phyloP scores from a whole-genome alignment of 30 jellyfish, hydroid and myxozoan species.

The Turritopsis dohrnii region DNA sequence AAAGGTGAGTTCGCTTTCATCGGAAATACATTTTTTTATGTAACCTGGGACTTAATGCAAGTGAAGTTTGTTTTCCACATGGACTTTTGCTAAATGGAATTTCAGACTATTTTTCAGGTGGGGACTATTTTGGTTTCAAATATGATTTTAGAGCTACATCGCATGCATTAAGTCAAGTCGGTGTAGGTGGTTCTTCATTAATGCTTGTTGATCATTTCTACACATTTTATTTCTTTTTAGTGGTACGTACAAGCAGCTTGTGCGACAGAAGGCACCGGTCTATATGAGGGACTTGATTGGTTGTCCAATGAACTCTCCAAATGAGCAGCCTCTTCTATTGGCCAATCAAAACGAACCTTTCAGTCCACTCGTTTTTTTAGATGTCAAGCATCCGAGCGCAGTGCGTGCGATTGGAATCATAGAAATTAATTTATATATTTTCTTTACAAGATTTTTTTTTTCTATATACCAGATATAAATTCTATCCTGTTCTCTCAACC shows the following conservation, averaged over 20 bases:
- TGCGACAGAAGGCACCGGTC: slow-evolving; percentile 97
- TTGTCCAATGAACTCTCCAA: slow-evolving; percentile 79
- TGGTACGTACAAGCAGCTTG: slow-evolving; percentile 98
- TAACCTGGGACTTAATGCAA: too few relatives aligned
- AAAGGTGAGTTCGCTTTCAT: slow-evolving; percentile 31
- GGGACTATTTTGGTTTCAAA: too few relatives aligned
- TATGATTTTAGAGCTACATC: too few relatives aligned
- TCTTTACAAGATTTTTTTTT: background rate
- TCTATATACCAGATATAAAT: background rate
- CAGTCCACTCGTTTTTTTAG: background rate
- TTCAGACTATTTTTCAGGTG: too few relatives aligned
- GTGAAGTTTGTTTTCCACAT: background rate
- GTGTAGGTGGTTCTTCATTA: background rate
- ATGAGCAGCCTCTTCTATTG: background rate
- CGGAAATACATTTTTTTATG: too few relatives aligned
- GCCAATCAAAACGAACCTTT: background rate
- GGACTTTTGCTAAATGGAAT: too few relatives aligned
- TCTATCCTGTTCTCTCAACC: background rate
- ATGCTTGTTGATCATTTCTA: background rate
- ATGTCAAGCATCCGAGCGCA: background rate
- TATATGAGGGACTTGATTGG: slow-evolving; percentile 99
- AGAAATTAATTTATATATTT: background rate
- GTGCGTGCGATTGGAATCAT: background rate
- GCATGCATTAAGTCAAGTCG: background rate
- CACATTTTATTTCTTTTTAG: slow-evolving; percentile 30